A percentile compares a stretch with the other conserved stretches of the same genome.
phyloP scores from a whole-genome alignment of 2,888 invertebrate species.

The Diaperis boleti region DNA sequence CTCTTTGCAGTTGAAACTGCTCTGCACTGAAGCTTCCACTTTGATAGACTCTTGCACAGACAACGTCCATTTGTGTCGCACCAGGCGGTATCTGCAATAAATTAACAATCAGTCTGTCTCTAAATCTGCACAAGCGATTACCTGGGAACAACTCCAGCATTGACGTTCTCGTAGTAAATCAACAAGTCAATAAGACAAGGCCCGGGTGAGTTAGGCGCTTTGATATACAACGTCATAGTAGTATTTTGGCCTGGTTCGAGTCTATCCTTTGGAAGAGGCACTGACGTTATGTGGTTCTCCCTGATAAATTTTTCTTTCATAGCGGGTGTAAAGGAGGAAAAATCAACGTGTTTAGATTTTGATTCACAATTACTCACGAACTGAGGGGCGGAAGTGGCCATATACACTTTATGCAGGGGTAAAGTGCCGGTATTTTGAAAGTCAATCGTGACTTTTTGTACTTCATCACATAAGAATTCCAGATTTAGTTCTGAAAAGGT shows the following conservation, averaged over 20 bases:
- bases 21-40: constrained; percentile 67
- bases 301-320: constrained; percentile 61
- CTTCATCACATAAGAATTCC: constrained; percentile 80
- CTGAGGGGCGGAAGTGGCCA: constrained; percentile 79
- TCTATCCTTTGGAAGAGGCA: constrained; percentile 65
- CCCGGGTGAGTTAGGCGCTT: constrained; percentile 76
- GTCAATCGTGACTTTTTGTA: constrained; percentile 76
- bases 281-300: constrained; percentile 65
- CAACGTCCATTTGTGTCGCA: constrained; percentile 75
- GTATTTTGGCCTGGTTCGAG: constrained; percentile 69
- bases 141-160: constrained; percentile 59
- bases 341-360: constrained; percentile 3
- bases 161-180: constrained; percentile 78
- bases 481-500: constrained; percentile 76
- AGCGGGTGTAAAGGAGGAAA: constrained; percentile 48
- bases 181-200: constrained; percentile 75
- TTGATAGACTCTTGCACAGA: constrained; percentile 73
- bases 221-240: constrained; percentile 74
- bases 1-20: constrained; percentile 64
- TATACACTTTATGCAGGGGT: constrained; percentile 72
- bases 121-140: constrained; percentile 41
- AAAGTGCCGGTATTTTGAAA: constrained; percentile 78
- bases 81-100: constrained; percentile 68
- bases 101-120: no score
- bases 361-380: constrained; percentile 65